Evolutionary conservation across 2,797 vertebrate genomes (phyloP), one percentile per base, ranked within the genome.

Genomic region (Synanceia verrucosa): DNA sequence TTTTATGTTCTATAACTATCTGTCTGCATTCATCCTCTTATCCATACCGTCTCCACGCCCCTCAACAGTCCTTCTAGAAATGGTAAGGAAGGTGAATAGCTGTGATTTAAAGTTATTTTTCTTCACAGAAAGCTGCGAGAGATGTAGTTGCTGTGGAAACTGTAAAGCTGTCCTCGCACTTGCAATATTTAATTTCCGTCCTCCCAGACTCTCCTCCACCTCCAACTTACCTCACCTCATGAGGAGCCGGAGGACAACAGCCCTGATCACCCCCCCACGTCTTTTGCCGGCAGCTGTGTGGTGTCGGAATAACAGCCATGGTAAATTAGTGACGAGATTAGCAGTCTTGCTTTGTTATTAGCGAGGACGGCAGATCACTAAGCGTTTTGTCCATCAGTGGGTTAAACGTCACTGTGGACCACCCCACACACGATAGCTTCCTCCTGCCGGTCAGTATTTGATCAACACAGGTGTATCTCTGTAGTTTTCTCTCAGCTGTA

Each of bases 101-200:
- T 44, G 36, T 59, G 55, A 65, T 78, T 64, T 82, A 73, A 85
- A 82, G 39, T 75, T 87, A 18, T 19, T 41, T 43, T 43, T 43
- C 62, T 71, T 62, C 66, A 48, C 79, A 70, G 39, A 62, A 51
- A 5, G 63, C 58, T 31, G 70, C 28, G 39, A 78, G 76, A 76
- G 62, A 76, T 71, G 65, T 41, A 80, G 91, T 93, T 92, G 91
- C 91, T 90, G 88, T 92, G 92, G 91, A 92, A 92, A 92, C 92
- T 39, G 86, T 77, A 47, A 88, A 70, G 64, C 62, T 70, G 70
- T 75, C 70, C 83, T 82, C 77, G 76, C 78, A 64, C 26, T 71
- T 81, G n/a, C 51, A 19, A 66, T 76, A 85, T 83, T 86, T 60
- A 57, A 71, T 86, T 85, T 80, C 53, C 21, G 9, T 34, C 31